Evolutionary conservation across 2,797 vertebrate species (phyloP).

Genomic region (Craterocephalus amniculus): DNA sequence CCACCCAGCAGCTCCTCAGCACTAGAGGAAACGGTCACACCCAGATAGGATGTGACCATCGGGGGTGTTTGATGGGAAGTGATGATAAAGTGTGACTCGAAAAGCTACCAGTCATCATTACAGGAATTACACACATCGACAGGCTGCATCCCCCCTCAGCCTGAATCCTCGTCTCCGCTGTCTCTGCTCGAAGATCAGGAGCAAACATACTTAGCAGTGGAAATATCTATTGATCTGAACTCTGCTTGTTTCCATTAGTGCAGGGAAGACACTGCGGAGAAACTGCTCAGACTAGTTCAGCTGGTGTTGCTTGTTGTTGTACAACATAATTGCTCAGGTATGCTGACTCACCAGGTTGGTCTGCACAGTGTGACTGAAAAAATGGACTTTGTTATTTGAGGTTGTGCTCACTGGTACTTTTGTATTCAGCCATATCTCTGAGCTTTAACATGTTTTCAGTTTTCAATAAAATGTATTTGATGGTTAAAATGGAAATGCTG

Average conservation of each 20-base stretch:
- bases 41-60: constrained; percentile 58
- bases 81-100: constrained; percentile 60
- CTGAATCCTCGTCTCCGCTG: constrained; percentile 40
- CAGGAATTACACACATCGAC: constrained; percentile 62
- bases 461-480: background rate
- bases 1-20: constrained; percentile 45
- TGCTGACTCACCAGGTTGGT: constrained; percentile 57
- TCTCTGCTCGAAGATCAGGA: constrained; percentile 53
- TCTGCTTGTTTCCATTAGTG: constrained; percentile 53
- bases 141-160: constrained; percentile 40
- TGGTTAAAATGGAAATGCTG: background rate
- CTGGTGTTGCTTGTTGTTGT: constrained; percentile 50
- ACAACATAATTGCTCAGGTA: constrained; percentile 44
- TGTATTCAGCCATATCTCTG: background rate
- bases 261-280: constrained; percentile 42
- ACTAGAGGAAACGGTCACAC: constrained; percentile 56
- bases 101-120: constrained; percentile 62
- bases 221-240: constrained; percentile 72
- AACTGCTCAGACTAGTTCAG: constrained; percentile 67
- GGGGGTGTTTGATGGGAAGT: constrained; percentile 61
- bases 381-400: constrained; percentile 46
- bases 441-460: background rate
- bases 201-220: constrained; percentile 55
- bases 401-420: background rate
- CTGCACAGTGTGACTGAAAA: constrained; percentile 8